Percentiles rank a stretch among this genome's conserved stretches.
Conservation (phyloP, 2,113 vertebrate species). For the Ranitomeya variabilis region DNA sequence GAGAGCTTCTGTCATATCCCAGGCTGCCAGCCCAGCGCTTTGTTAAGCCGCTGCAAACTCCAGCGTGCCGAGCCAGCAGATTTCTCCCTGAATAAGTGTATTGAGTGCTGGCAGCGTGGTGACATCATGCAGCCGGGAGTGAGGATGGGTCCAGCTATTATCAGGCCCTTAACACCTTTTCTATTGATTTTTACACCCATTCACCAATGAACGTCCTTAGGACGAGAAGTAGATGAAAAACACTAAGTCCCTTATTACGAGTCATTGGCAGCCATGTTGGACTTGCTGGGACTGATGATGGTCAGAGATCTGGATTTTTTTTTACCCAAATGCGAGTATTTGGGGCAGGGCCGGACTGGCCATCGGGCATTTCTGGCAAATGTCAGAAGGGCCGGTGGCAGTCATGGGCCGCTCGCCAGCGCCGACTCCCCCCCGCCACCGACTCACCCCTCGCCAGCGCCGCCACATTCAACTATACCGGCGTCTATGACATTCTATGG, state of each 20-base stretch:
- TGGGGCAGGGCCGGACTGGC: no score
- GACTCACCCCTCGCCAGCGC: no score
- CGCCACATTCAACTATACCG: no score
- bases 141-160: not conserved
- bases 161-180: conserved; percentile 30
- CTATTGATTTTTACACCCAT: conserved; percentile 22
- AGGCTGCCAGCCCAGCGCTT: conserved; percentile 37
- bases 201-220: no score
- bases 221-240: not conserved
- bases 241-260: not conserved
- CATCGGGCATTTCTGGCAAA: no score
- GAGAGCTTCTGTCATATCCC: not conserved
- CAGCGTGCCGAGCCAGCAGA: conserved; percentile 37
- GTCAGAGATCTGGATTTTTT: not conserved
- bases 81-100: conserved; percentile 21
- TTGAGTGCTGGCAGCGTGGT: not conserved
- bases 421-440: no score
- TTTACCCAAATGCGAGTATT: no score
- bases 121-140: conserved; percentile 25
- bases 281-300: not conserved
- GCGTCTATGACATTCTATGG: no score
- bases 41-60: conserved; percentile 40
- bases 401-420: no score
- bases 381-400: no score
- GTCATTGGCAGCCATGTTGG: not conserved